Conservation (phyloP, 92 coral and sea anemone genomes). For the Pocillopora meandrina region DNA sequence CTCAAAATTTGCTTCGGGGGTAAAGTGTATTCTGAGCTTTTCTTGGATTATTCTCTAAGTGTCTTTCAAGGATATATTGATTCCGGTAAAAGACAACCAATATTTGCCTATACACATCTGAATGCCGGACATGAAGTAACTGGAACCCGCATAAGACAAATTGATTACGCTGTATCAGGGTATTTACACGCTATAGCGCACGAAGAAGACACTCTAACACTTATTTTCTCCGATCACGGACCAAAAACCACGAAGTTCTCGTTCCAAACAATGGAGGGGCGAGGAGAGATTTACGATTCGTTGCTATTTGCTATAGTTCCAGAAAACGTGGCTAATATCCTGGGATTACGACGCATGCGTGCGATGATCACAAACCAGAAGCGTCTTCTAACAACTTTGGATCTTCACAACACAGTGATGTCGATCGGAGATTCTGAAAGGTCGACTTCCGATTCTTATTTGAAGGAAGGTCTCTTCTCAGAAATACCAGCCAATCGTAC, state of each 20-base stretch:
- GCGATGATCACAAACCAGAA: conserved; percentile 77
- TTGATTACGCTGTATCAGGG: conserved; percentile 73
- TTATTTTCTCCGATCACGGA: conserved; percentile 91
- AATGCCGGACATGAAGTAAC: conserved; percentile 83
- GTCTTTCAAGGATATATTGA: conserved; percentile 62
- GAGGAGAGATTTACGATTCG: conserved; percentile 90
- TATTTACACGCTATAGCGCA: conserved; percentile 67
- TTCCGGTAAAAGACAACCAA: conserved; percentile 60
- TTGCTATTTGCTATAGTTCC: conserved; percentile 81
- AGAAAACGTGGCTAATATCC: conserved; percentile 64
- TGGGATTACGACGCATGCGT: conserved; percentile 65
- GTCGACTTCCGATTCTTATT: conserved; percentile 18
- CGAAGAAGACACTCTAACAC: conserved; percentile 80
- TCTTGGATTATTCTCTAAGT: conserved; percentile 67
- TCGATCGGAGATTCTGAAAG: conserved; percentile 58
- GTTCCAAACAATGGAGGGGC: conserved; percentile 82
- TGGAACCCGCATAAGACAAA: conserved; percentile 81
- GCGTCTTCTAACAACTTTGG: conserved; percentile 81
- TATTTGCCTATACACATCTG: conserved; percentile 86
- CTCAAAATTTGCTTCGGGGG: conserved; percentile 79
- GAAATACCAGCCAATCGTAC: conserved; percentile 76
- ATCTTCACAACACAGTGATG: conserved; percentile 75
- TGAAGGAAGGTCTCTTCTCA: conserved; percentile 69
- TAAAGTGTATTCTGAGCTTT: conserved; percentile 71
- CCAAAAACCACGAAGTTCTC: conserved; percentile 90